Base-by-base conservation (phyloP, 2,888 invertebrate genomes). In the Habrosyne pyritoides region DNA sequence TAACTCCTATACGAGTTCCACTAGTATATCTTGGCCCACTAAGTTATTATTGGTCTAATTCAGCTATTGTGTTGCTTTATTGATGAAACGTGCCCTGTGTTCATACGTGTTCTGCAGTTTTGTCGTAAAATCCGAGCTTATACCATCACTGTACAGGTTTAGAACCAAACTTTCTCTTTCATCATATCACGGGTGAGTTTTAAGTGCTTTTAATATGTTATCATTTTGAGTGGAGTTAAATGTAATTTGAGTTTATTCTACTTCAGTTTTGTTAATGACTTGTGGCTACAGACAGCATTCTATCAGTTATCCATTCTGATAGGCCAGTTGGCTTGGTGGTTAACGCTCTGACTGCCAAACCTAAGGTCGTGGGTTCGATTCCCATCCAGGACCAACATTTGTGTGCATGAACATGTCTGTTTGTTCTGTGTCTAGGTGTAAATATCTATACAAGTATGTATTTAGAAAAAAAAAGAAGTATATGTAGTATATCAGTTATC, bases 41-140 rank as follows among this genome's bases (percentile, higher is more conserved):
- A 65, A 75, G 69, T 73, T 79, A 75, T 72, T 68, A 73, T 73
- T 71, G 69, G 63, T 63, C 64, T 75, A 73, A 77, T 73, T 70
- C 64, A 57, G 55, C 67, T 59, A 66, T 67, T 69, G 63, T 64
- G 63, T 54, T 65, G 69, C 53, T 81, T 81, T 81, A 81, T 81
- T 65, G 73, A 57, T 53, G 54, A 53, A 60, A 76, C 78, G 81
- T 80, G 79, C 8, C 24, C 42, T 22, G 22, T 22, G 53, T 36
- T 30, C 24, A 22, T 55, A 53, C 59, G 59, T 55, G 59, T 42
- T 53, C 54, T 30, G 24, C 53, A 53, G 56, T 62, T 68, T 64
- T 64, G 66, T 69, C 74, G 63, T 71, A 61, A 71, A 67, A 69
- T 61, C 60, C 58, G 64, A 69, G 59, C 61, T 62, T 47, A 24